Evolutionary conservation across 2,888 invertebrate species (phyloP).

Genomic region (Nasonovia ribisnigri): DNA sequence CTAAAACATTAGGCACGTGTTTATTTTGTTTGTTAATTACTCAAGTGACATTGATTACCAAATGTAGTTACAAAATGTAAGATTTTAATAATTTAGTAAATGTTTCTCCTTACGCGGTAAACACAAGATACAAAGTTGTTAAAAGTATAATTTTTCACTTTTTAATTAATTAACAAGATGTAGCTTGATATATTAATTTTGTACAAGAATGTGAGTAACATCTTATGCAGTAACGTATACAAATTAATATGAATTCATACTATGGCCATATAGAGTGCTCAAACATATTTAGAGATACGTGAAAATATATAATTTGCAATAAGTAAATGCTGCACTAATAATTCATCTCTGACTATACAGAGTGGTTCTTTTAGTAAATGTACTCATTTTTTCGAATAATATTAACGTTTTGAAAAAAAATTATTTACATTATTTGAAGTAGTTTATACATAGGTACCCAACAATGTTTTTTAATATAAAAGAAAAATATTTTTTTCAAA

Average conservation of each 20-base stretch:
- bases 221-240: neutral
- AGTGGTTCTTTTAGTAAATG: neutral
- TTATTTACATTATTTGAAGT: neutral
- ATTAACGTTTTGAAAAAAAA: neutral
- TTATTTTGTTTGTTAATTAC: neutral
- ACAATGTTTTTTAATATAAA: no score
- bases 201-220: neutral
- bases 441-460: no score
- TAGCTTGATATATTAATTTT: constrained; percentile 3
- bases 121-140: neutral
- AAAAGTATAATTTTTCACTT: constrained; percentile 18
- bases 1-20: neutral
- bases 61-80: neutral
- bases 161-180: constrained; percentile 13
- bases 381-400: neutral
- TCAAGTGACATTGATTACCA: neutral
- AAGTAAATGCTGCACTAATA: neutral
- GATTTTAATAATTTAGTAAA: neutral
- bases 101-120: neutral
- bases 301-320: neutral
- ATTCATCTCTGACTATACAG: neutral
- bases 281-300: neutral
- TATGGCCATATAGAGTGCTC: neutral
- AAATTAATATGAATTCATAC: constrained; percentile 2
- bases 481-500: no score